Evolutionary conservation across 53 echinoderm and acorn worm genomes (phyloP), one percentile per base, ranked within the genome.

Genomic region (Antedon mediterranea): DNA sequence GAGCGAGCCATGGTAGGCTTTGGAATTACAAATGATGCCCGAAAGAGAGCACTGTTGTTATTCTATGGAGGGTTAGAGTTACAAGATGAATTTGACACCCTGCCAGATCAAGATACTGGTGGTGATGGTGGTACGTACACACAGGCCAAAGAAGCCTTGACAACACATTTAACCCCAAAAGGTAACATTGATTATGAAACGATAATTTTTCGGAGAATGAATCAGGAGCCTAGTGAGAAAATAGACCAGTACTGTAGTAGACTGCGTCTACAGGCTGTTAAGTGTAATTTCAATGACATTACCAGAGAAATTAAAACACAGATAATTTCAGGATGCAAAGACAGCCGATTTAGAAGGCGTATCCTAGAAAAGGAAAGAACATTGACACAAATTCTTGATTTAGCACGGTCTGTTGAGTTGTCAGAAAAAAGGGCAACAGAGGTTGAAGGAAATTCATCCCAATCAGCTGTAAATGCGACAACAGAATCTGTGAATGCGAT

Each of bases 281-380:
- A 72, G 31, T 86, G 86, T 83, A 73, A 89, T 30, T 81, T 85
- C 71, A 34, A 27, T 70, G 74, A 89, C 44, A 28, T 75, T 73
- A 78, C 86, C 13, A 70, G 82, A 43, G 84, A 90, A 79, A 78
- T 90, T 4, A 78, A 78, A 37, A 90, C 80, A 30, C 90, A 90
- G 75, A 73, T 90, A 44, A 81, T 83, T 34, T 78, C 74, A 29
- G 87, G 90, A 11, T 87, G 87, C 34, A 72, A 32, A 28, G 80
- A 79, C 28, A 73, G 74, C 29, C 31, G 34, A 30, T 74, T 74
- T 29, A 27, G 79, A 75, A 73, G 82, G 30, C 78, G 71, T 28
- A 71, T 79, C 28, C 75, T 75, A 11, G 82, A 82, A 34, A 78
- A 73, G n/a, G 57, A 57, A 57, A 57, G 57, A 57, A 57, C 57